phyloP scores from a whole-genome alignment of 2,113 vertebrate genomes.

The Ctenomys sociabilis region DNA sequence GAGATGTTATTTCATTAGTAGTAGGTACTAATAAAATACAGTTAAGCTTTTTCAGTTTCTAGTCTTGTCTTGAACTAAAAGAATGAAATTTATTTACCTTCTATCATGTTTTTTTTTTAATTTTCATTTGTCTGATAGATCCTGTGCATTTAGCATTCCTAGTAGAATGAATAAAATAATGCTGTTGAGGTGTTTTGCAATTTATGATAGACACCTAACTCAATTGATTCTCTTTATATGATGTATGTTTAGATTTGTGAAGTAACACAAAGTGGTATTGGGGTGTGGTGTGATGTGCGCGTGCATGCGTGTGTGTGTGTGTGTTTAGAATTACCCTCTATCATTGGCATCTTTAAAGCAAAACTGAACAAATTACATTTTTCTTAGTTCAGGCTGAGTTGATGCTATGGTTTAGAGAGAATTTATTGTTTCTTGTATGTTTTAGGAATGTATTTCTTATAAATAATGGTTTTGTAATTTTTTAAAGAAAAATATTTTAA shows the following conservation, averaged over 20 bases:
- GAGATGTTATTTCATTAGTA: conserved; percentile 35
- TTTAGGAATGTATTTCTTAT: neutral
- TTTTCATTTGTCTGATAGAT: conserved; percentile 2
- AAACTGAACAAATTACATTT: conserved; percentile 34
- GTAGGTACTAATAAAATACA: neutral
- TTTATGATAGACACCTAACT: conserved; percentile 1
- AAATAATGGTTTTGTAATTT: neutral
- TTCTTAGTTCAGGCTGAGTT: conserved; percentile 34
- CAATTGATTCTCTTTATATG: neutral
- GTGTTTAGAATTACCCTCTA: neutral
- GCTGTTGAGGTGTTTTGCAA: neutral
- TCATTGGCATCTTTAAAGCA: conserved; percentile 1
- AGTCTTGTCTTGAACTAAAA: conserved; percentile 18
- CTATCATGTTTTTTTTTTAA: conserved; percentile 40
- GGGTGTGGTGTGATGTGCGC: neutral
- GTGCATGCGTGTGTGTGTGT: neutral
- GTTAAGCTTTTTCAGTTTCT: conserved; percentile 54
- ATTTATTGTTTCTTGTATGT: conserved; percentile 15
- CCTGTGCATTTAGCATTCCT: neutral
- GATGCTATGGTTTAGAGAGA: conserved; percentile 40
- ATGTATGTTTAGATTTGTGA: neutral
- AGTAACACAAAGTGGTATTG: neutral
- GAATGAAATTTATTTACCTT: conserved; percentile 53
- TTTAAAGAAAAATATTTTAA: neutral
- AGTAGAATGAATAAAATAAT: conserved; percentile 31